Evolutionary conservation across 2,888 invertebrate species (phyloP), one percentile per base, ranked within the genome.

Genomic region (Seira musarum): DNA sequence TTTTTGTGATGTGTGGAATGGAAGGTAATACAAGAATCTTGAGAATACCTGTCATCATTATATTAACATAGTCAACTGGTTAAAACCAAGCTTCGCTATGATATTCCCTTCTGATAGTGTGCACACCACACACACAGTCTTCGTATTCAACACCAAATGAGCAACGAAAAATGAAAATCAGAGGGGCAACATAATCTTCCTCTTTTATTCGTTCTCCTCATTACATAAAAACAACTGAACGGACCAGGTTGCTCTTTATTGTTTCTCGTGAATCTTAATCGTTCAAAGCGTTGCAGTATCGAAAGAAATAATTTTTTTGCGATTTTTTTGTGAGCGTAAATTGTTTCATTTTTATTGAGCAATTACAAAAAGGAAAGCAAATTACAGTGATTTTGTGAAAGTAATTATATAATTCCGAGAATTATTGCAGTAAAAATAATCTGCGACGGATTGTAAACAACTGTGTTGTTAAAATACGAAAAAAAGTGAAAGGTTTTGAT

Each of bases 171-270:
- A 79, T 60, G 63, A 79, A 64, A 17, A 8, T 61, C n/a, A 72
- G 10, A 57, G 68, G 60, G 72, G 71, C 71, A 72, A 68, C 72
- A 61, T 57, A 57, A 57, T 73, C 78, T 79, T 72, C 66, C 57
- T 40, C 13, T 6, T 13, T 65, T 46, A 64, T 71, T 73, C 74
- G 74, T 67, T n/a, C n/a, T 15, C 79, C 66, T 49, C 63, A 71
- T 65, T 72, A 73, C 73, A 79, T 78, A 79, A 79, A 66, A 79
- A 68, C 68, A 68, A 64, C 67, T 24, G 64, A 53, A 35, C 30
- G 68, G 64, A 63, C 67, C 25, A 8, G 49, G 22, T 61, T 15
- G 46, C 71, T 30, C 57, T 30, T 68, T 79, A 79, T 73, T 79
- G 68, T 53, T 64, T 30, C 49, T 40, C 79, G 66, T 68, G 79